phyloP scores from a whole-genome alignment of 2,888 invertebrate genomes.

The Muschampia plurimacula region DNA sequence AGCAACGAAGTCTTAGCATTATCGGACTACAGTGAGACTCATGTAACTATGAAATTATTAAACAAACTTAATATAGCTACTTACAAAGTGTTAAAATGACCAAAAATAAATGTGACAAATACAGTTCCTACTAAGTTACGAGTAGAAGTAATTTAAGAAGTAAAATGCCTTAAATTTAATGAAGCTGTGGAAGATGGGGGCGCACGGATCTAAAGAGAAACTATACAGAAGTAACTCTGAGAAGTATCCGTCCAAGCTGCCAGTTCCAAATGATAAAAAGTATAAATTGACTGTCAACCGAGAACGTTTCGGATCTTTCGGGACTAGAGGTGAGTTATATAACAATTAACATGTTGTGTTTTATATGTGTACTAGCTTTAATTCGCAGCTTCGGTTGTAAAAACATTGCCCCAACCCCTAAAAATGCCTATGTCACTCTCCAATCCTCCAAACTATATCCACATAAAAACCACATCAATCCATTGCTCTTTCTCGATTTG shows the following conservation, averaged over 20 bases:
- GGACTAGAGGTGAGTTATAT: conserved; percentile 86
- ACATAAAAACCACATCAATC: too few species aligned
- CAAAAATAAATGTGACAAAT: conserved; percentile 27
- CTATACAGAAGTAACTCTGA: conserved; percentile 88
- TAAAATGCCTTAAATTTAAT: conserved; percentile 68
- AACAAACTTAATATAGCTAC: background rate
- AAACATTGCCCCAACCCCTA: too few species aligned
- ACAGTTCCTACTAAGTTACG: conserved; percentile 38
- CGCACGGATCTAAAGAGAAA: conserved; percentile 92
- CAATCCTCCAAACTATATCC: too few species aligned
- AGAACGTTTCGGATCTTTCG: conserved; percentile 89
- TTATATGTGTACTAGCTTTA: too few species aligned
- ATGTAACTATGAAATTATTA: conserved; percentile 8
- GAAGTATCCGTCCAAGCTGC: conserved; percentile 84
- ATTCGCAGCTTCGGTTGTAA: too few species aligned
- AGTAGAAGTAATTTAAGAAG: conserved; percentile 41
- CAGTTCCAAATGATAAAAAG: conserved; percentile 84
- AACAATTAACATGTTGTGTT: too few species aligned
- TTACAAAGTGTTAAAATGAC: conserved; percentile 28
- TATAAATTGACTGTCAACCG: conserved; percentile 87
- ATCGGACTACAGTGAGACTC: conserved; percentile 11
- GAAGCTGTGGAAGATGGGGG: conserved; percentile 88
- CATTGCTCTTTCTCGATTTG: too few species aligned
- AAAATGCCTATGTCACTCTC: too few species aligned
- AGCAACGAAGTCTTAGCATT: background rate